Base-by-base conservation (phyloP, 53 echinoderm and acorn worm genomes). In the Pentamera pediparva region DNA sequence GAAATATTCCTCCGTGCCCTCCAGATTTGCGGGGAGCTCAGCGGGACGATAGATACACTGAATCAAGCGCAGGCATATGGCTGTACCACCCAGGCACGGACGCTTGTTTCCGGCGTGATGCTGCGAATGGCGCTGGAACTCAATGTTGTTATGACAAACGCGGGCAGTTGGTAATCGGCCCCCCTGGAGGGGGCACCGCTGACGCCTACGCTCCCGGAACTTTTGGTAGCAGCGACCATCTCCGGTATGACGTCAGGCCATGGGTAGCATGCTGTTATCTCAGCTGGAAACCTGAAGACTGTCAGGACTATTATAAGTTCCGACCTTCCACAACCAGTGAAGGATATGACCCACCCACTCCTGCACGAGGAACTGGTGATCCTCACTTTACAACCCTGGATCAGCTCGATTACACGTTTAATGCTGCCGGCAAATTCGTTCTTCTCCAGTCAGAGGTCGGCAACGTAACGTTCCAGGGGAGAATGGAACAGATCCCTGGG, bases 351-450 rank as follows among this genome's bases (percentile, higher is more conserved):
- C 75, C 80, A 38, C 85, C 85, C 40, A 35, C 41, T 41, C 63
- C 67, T 6, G 80, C 75, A 24, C 50, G 34, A 13, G 80, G 85
- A 15, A 62, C 27, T 0, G 85, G 85, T 22, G 85, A 85, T 43
- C 85, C 85, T 25, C 85, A 85, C 54, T 33, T 85, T 4, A 72
- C 62, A 39, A 84, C 61, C 29, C 74, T 85, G 6, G 85, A 85
- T 36, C 56, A 79, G 12, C 50, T 39, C 12, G 59, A 63, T 35
- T 79, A 80, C 32, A 80, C 85, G 15, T 85, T 85, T 58, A 85
- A 85, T 50, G 85, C 77, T 57, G 85, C 57, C 34, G 85, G 80
- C 3, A 80, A 85, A 54, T 85, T 85, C 75, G 74, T 54, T 59
- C 74, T 85, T 61, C 74, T 65, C 18, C 60, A 80, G 28, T 80